A percentile compares a stretch with the other conserved stretches of the same genome.
These are phyloP conservation scores for Rhynchopsitta pachyrhyncha DNA, from an alignment of 2,113 vertebrate species.

Conservation along the genomic window DNA sequence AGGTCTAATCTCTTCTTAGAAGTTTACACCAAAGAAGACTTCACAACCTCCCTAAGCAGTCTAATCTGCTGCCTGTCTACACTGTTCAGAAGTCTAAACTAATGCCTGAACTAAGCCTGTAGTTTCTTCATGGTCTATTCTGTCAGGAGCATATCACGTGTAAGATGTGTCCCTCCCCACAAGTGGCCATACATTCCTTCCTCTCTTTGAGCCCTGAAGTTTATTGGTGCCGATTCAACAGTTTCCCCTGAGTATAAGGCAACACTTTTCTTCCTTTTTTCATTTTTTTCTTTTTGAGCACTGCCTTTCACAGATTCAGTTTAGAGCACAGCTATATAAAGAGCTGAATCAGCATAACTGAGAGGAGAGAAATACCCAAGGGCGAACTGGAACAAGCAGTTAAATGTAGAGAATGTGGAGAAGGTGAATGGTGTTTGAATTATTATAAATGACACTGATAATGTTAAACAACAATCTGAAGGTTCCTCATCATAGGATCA, in stretches of 20 bases:
- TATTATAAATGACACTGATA: not conserved
- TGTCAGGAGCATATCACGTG: not conserved
- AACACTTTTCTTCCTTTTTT: not conserved
- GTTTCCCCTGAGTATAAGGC: not conserved
- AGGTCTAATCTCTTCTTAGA: not conserved
- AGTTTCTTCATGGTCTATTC: not conserved
- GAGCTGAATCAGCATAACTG: not conserved
- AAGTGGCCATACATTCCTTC: not conserved
- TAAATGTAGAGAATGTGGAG: not conserved
- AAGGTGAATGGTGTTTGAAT: not conserved
- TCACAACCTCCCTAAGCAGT: not conserved
- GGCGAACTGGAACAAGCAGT: not conserved
- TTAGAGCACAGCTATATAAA: not conserved
- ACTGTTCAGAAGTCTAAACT: not conserved
- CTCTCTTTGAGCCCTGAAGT: not conserved
- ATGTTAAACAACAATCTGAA: not conserved
- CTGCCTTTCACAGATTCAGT: not conserved
- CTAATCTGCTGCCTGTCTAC: not conserved
- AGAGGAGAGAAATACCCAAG: not conserved
- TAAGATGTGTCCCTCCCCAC: not conserved
- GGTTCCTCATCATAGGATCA: not conserved
- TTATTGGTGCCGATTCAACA: conserved; percentile 4
- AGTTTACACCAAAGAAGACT: not conserved
- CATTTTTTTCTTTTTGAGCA: not conserved
- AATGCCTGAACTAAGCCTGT: not conserved